Conservation (phyloP, 1,140 invertebrate species). For the Augochlora pura region DNA sequence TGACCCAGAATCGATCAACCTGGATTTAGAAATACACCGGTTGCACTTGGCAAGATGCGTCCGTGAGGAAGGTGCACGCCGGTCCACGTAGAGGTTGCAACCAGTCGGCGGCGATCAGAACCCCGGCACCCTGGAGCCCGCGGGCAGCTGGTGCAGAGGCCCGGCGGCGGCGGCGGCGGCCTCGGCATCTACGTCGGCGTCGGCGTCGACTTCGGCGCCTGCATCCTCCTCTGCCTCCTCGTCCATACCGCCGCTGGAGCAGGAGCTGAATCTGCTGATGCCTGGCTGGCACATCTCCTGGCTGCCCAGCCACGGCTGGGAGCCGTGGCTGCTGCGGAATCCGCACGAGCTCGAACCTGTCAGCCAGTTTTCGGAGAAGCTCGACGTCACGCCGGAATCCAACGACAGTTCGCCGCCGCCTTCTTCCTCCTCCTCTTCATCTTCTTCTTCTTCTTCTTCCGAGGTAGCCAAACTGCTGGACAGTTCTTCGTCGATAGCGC, state of each 20-base stretch:
- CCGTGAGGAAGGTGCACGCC: slow-evolving; percentile 20
- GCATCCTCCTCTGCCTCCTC: slow-evolving; percentile 47
- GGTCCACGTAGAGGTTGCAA: background rate
- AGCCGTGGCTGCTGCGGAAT: slow-evolving; percentile 66
- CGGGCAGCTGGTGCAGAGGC: slow-evolving; percentile 27
- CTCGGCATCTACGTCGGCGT: background rate
- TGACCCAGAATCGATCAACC: slow-evolving; percentile 60
- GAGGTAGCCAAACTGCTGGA: slow-evolving; percentile 68
- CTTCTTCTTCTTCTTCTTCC: slow-evolving; percentile 12
- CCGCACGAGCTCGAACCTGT: slow-evolving; percentile 35
- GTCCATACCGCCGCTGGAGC: slow-evolving; percentile 48
- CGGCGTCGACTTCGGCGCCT: slow-evolving; percentile 28
- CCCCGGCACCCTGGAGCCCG: slow-evolving; percentile 51
- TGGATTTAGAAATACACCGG: slow-evolving; percentile 70
- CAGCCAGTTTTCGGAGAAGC: slow-evolving; percentile 52
- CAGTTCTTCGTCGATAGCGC: background rate
- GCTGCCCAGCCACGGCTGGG: slow-evolving; percentile 66
- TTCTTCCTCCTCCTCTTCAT: too few relatives aligned
- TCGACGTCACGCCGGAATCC: slow-evolving; percentile 74
- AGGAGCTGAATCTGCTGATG: slow-evolving; percentile 49
- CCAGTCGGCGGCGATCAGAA: background rate
- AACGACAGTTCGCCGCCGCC: slow-evolving; percentile 60
- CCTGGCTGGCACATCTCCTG: slow-evolving; percentile 39
- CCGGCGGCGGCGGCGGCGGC: slow-evolving; percentile 11
- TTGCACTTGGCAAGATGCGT: slow-evolving; percentile 59